Conservation (phyloP, 2,113 vertebrate species). For the Hemibagrus wyckioides region DNA sequence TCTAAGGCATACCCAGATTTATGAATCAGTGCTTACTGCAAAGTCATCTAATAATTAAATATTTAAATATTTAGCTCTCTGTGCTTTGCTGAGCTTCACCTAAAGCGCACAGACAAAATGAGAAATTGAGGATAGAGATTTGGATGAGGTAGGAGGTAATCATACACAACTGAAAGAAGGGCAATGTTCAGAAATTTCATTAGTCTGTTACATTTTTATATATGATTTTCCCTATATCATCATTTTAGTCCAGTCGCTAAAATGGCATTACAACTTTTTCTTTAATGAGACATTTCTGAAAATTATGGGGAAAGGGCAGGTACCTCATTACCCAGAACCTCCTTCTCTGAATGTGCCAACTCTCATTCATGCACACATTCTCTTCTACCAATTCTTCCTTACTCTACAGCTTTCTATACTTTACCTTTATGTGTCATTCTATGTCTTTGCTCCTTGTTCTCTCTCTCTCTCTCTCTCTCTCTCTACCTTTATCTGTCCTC, state of each 20-base stretch:
- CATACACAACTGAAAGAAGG: not conserved
- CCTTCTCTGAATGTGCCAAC: not conserved
- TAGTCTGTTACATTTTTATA: not conserved
- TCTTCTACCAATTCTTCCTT: not conserved
- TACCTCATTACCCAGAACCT: not conserved
- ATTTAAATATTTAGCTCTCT: not conserved
- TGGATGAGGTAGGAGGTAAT: not conserved
- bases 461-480: too few relatives aligned
- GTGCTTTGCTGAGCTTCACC: not conserved
- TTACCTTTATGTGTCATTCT: not conserved
- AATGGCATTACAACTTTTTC: not conserved
- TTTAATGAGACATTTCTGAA: not conserved
- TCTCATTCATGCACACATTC: not conserved
- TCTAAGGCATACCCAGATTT: not conserved
- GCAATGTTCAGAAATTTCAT: not conserved
- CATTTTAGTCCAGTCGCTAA: not conserved
- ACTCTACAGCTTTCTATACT: not conserved
- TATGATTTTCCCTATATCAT: not conserved
- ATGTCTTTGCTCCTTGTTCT: not conserved
- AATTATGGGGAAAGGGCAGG: not conserved
- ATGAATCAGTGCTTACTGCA: not conserved
- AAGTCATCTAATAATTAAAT: conserved; percentile 8
- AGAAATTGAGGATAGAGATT: not conserved
- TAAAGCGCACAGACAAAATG: not conserved
- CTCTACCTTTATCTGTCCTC: not conserved